Evolutionary conservation across 2,113 vertebrate species (phyloP).

Genomic region (Lampris megalopsis): DNA sequence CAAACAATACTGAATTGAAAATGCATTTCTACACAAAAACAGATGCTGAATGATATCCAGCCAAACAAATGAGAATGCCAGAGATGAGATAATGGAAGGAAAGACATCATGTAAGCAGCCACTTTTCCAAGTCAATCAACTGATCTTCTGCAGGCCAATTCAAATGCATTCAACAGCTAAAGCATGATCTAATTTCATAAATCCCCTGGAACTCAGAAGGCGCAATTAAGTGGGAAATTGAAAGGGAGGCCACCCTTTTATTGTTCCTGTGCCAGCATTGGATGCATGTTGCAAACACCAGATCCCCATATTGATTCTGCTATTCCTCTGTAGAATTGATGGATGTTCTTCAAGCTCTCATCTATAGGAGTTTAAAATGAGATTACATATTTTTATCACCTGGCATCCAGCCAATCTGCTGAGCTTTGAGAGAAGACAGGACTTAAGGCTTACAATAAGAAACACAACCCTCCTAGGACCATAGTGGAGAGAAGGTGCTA

Average conservation of each 20-base stretch:
- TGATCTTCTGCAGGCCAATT: conserved; percentile 48
- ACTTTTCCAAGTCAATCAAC: conserved; percentile 35
- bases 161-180: conserved; percentile 55
- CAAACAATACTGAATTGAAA: conserved; percentile 29
- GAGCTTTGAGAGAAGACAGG: conserved; percentile 58
- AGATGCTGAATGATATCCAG: conserved; percentile 28
- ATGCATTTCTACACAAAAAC: conserved; percentile 19
- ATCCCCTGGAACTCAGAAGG: conserved; percentile 60
- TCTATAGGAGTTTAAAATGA: conserved; percentile 78
- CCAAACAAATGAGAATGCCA: conserved; percentile 54
- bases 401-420: conserved; percentile 57
- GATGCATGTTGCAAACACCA: conserved; percentile 58
- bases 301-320: conserved; percentile 70
- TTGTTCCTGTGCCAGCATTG: conserved; percentile 47
- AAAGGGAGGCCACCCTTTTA: conserved; percentile 53
- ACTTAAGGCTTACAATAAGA: conserved; percentile 68
- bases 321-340: conserved; percentile 67
- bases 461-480: conserved; percentile 50
- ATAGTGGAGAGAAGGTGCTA: conserved; percentile 1
- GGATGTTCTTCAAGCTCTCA: conserved; percentile 66
- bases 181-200: conserved; percentile 67
- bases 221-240: conserved; percentile 68
- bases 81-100: conserved; percentile 50
- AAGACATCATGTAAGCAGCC: conserved; percentile 29
- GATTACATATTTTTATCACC: conserved; percentile 80